Base-by-base conservation (phyloP, 2,113 vertebrate species). In the Muscicapa adusta region DNA sequence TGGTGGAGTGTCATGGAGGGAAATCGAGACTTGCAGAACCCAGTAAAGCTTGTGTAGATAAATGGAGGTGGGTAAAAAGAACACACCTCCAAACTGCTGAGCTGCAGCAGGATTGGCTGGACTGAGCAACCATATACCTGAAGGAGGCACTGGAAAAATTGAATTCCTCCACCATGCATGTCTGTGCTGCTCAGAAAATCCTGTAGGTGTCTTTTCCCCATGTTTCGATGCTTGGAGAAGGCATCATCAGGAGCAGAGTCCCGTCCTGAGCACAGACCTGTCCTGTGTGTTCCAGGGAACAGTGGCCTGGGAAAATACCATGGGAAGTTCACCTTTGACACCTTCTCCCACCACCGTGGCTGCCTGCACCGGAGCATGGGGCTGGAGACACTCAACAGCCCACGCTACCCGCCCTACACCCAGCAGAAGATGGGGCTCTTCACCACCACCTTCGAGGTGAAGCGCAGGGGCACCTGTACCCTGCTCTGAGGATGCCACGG, bases 261-360 rank as follows among this genome's bases (percentile, higher is more conserved):
- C 22, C 0, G 0, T 26, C 56, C 31, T 61, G 13, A 45, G 66
- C 48, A 9, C 2, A 11, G 43, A 38, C 74, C 42, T 57, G 65
- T 51, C 5, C 47, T 54, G 18, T 77, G 20, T 54, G 4, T 58
- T 80, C 9, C 88, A 99, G 99, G 99, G 13, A 89, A 83, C 79
- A 99, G 99, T 1, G 99, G 99, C 2, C 95, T 98, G 74, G 99
- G 99, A 36, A 97, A 57, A 23, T 99, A 99, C 89, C 99, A 99
- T 0, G 98, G 99, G 31, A 98, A 97, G 91, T 99, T 98, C 98
- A 97, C 97, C 94, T 99, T 99, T 0, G 98, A 99, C 91, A 98
- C 98, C 4, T 99, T 99, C 95, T 98, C 97, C 74, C 98, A 99
- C 82, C 97, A 87, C 25, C 98, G 98, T 0, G 96, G 96, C 74